Conservation (phyloP, 2,113 vertebrate species). For the Promerops cafer region DNA sequence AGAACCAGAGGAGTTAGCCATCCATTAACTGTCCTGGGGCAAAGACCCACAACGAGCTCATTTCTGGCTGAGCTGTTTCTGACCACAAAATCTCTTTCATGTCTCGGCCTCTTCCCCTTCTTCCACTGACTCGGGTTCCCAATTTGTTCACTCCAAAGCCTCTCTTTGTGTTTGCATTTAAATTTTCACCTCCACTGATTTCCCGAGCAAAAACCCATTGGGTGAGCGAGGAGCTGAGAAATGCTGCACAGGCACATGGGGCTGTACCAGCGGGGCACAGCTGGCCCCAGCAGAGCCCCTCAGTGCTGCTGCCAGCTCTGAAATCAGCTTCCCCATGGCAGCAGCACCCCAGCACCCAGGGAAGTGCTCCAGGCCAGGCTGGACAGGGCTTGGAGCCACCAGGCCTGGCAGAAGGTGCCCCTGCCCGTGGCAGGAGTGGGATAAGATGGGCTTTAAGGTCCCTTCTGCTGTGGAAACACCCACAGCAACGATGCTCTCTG, state of each 20-base stretch:
- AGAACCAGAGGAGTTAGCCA: background rate
- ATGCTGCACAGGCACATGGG: fast-evolving
- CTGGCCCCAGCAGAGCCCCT: background rate
- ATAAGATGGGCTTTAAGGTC: background rate
- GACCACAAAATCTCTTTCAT: background rate
- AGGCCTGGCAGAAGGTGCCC: background rate
- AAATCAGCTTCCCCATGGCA: fast-evolving
- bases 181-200: constrained; percentile 38
- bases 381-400: background rate
- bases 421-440: background rate
- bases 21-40: background rate
- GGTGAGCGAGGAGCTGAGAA: background rate
- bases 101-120: background rate
- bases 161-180: constrained; percentile 34
- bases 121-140: constrained; percentile 47
- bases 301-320: background rate
- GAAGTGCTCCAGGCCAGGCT: background rate
- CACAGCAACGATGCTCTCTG: fast-evolving
- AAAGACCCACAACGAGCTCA: background rate
- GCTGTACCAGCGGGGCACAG: fast-evolving
- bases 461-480: background rate
- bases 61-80: background rate
- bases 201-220: fast-evolving
- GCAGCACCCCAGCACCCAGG: background rate
- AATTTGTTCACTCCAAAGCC: constrained; percentile 39